A percentile compares a stretch with the other conserved stretches of the same genome.
These are phyloP conservation scores for Trichogramma pretiosum DNA, from an alignment of 1,140 invertebrate species.

Conservation along the genomic window DNA sequence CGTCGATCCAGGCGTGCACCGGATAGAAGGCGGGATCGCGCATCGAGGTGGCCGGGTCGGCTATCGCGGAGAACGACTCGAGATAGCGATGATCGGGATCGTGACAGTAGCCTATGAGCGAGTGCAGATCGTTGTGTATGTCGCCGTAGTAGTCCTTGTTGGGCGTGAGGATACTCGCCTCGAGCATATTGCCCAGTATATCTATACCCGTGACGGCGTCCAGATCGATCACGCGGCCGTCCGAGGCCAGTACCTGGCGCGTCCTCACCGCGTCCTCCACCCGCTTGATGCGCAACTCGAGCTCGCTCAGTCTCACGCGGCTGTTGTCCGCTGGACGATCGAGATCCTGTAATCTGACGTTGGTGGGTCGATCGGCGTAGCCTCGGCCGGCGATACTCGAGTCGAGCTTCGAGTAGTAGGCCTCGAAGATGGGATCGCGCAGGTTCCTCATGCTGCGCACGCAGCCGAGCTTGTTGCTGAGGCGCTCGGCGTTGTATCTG, in stretches of 20 bases:
- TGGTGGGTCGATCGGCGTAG: slow-evolving; percentile 54
- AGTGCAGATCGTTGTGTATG: slow-evolving; percentile 63
- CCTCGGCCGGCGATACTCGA: slow-evolving; percentile 54
- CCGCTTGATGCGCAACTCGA: slow-evolving; percentile 67
- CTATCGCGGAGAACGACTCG: slow-evolving; percentile 60
- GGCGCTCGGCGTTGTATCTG: slow-evolving; percentile 62
- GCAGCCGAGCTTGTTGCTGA: slow-evolving; percentile 30
- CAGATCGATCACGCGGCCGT: slow-evolving; percentile 47
- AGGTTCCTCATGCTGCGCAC: slow-evolving; percentile 52
- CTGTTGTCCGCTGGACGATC: slow-evolving; percentile 59
- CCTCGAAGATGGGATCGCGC: slow-evolving; percentile 55
- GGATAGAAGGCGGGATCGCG: slow-evolving; percentile 75
- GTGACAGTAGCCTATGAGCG: slow-evolving; percentile 59
- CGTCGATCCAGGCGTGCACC: slow-evolving; percentile 69
- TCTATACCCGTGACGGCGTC: slow-evolving; percentile 68
- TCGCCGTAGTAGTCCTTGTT: slow-evolving; percentile 64
- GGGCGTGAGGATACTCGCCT: slow-evolving; percentile 56
- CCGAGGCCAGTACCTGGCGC: slow-evolving; percentile 40
- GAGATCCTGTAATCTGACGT: slow-evolving; percentile 53
- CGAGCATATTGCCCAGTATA: slow-evolving; percentile 70
- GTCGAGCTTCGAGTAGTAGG: slow-evolving; percentile 66
- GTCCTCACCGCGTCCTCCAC: slow-evolving; percentile 59
- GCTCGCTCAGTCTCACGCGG: slow-evolving; percentile 54
- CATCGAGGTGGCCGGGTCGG: slow-evolving; percentile 63
- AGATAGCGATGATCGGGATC: slow-evolving; percentile 65